phyloP scores from a whole-genome alignment of 2,797 vertebrate genomes.

The Clamator glandarius region DNA sequence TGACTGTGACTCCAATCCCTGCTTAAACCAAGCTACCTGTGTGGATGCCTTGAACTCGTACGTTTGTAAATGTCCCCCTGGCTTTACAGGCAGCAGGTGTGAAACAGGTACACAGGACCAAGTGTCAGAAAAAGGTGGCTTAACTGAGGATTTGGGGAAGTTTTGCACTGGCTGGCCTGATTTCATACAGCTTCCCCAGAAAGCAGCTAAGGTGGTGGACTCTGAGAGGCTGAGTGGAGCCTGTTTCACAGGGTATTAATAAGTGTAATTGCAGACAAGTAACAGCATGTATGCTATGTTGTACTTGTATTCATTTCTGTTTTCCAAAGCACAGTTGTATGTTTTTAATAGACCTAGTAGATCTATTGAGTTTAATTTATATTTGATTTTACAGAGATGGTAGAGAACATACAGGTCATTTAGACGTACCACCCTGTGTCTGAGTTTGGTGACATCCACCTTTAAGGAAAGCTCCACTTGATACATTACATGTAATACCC shows the following conservation, averaged over 20 bases:
- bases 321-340: not conserved
- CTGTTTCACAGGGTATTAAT: not conserved
- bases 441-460: not conserved
- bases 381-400: not conserved
- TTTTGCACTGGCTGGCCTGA: not conserved
- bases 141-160: not conserved
- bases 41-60: conserved; percentile 89
- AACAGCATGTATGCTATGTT: not conserved
- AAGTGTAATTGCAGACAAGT: not conserved
- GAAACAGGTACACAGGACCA: conserved; percentile 91
- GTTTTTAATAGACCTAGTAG: not conserved
- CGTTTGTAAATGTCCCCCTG: conserved; percentile 93
- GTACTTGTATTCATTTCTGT: not conserved
- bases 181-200: not conserved
- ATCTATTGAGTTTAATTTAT: not conserved
- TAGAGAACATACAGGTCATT: not conserved
- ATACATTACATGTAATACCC: not conserved
- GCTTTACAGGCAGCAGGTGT: conserved; percentile 99
- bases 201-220: not conserved
- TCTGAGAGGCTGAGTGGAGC: not conserved
- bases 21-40: conserved; percentile 93
- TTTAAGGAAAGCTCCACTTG: not conserved
- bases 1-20: conserved; percentile 92
- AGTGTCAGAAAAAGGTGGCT: conserved; percentile 35
- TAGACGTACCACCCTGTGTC: not conserved